Evolutionary conservation across 2,113 vertebrate genomes (phyloP), one percentile per base, ranked within the genome.

Genomic region (Cebus imitator): DNA sequence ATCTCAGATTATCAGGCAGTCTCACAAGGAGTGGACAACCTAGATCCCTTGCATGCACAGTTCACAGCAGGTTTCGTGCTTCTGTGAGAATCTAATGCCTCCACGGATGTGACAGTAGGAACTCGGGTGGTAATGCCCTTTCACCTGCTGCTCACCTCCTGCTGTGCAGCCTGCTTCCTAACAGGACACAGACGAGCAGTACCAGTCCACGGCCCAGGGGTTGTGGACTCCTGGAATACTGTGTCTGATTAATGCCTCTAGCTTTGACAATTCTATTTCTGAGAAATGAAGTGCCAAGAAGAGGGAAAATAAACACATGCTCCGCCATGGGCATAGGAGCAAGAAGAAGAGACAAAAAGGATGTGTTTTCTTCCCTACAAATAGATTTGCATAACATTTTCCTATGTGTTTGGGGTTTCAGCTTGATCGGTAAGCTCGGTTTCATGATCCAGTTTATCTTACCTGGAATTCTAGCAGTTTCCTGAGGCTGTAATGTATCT

Each of bases 281-380:
- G 32, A 55, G 10, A 82, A 61, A 30, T 30, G 4, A 81, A 82
- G 18, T 32, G 40, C 57, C 30, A 52, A 48, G 12, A 84, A 48
- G n/a, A 58, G 50, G 27, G 1, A 8, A 68, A 14, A 84, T 5
- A 73, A 37, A 25, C 3, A 70, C 6, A 17, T 61, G 4, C 20
- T 80, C 23, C 0, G 6, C 8, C 10, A 8, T n/a, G 5, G 8
- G 3, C 35, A n/a, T 4, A 17, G 27, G 2, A 16, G 8, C 21
- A 37, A 3, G 21, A 1, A 40, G 72, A 72, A 10, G 5, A 76
- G 11, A 40, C 2, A 5, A 43, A 4, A 58, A 55, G 11, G 9
- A 17, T 13, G 4, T 27, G 0, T 27, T 48, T 45, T 12, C 30
- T 73, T 78, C 3, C 12, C 5, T 80, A 10, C 0, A 55, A 14